Evolutionary conservation across 2,113 vertebrate species (phyloP).

Genomic region (Pomatorhinus ruficollis): DNA sequence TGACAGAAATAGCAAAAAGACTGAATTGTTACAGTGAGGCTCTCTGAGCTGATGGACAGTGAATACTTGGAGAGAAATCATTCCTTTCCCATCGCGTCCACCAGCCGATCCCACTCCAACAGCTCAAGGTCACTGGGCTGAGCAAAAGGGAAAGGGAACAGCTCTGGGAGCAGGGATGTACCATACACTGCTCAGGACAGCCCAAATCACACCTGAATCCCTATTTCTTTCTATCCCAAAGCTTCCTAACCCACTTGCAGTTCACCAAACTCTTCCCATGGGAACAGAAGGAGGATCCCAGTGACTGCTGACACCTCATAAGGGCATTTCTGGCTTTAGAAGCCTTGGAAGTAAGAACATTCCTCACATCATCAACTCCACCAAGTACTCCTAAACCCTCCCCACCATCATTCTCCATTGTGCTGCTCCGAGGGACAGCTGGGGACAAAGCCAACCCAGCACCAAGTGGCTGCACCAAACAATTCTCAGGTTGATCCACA

Average conservation of each 20-base stretch:
- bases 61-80: not conserved
- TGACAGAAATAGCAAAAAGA: not conserved
- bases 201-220: not conserved
- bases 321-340: not conserved
- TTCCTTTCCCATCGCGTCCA: not conserved
- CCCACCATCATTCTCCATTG: rapidly evolving
- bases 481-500: not conserved
- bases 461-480: not conserved
- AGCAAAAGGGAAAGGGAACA: not conserved
- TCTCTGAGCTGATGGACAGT: not conserved
- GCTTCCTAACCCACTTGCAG: not conserved
- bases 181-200: not conserved
- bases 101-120: not conserved
- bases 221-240: not conserved
- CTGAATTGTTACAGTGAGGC: not conserved
- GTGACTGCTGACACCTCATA: rapidly evolving
- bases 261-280: not conserved
- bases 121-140: not conserved
- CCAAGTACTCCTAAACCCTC: not conserved
- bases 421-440: not conserved
- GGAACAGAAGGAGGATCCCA: not conserved
- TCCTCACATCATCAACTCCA: rapidly evolving
- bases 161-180: not conserved
- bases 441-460: not conserved
- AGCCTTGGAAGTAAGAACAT: not conserved